Percentiles rank a stretch among this genome's conserved stretches.
Conservation (phyloP, 2,113 vertebrate genomes). For the Rostratula benghalensis region DNA sequence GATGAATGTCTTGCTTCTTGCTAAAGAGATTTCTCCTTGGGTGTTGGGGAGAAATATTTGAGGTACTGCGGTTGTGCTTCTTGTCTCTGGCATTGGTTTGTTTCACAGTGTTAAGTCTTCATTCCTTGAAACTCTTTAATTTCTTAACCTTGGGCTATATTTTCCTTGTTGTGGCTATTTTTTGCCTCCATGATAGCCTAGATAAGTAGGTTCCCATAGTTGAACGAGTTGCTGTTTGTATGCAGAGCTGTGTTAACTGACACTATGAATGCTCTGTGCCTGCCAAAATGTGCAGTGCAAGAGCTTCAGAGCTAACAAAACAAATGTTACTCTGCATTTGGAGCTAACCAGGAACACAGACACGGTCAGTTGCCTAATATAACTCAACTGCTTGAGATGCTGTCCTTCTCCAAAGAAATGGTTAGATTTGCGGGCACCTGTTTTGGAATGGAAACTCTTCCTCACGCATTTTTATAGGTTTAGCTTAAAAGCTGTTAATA, state of each 20-base stretch:
- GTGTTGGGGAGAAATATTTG: neutral
- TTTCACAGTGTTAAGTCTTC: neutral
- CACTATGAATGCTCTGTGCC: neutral
- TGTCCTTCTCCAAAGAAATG: neutral
- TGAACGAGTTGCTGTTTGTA: neutral
- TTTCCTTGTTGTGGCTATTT: neutral
- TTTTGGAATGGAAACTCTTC: neutral
- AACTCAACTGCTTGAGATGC: neutral
- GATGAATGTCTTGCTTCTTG: fast-evolving
- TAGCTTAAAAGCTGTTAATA: neutral
- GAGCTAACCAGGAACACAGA: neutral
- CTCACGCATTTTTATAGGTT: neutral
- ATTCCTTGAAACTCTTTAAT: neutral
- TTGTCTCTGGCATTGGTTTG: neutral
- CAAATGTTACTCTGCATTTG: neutral
- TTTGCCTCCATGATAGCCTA: neutral
- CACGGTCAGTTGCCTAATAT: fast-evolving
- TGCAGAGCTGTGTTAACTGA: neutral
- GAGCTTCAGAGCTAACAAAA: neutral
- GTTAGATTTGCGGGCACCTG: neutral
- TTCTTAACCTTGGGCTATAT: neutral
- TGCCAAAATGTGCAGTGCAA: neutral
- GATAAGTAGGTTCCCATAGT: neutral
- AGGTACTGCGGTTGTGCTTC: neutral
- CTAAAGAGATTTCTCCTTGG: neutral